Base-by-base conservation (phyloP, 2,113 vertebrate genomes). In the Crocuta crocuta region DNA sequence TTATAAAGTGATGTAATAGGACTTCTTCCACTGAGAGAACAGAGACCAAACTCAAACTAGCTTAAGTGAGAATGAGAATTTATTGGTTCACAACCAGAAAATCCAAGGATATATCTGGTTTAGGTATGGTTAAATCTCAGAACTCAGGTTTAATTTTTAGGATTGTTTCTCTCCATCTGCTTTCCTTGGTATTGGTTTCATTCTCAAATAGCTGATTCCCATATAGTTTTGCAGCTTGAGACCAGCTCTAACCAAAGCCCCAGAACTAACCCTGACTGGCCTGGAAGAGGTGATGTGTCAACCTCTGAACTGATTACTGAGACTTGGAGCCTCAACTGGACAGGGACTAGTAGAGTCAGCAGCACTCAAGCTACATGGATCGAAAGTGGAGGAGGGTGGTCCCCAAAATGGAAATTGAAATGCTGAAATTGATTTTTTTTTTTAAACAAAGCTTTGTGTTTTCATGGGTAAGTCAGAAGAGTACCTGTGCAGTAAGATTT, bases 351-450 rank as follows among this genome's bases (percentile, higher is more conserved):
- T 15, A 63, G 74, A 92, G 58, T 84, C 45, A 74, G 55, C 10
- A 55, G 45, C 23, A 53, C 39, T 31, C 24, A 81, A 82, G 89
- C 61, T 16, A 53, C 8, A 2, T 45, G 26, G 23, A 15, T 19
- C 23, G 6, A 73, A 39, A 65, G n/a, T 71, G 5, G 31, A 39
- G 12, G 5, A 68, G 12, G 35, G 43, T 89, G 50, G 65, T 33
- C 96, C 65, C 55, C 68, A 78, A 78, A 81, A 74, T 48, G 68
- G 82, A 91, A 95, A 58, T 5, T 15, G 48, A 92, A 92, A 65
- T 66, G n/a, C 39, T 74, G 1, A 76, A 76, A 76, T 45, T 16
- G 12, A 76, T 76, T 76, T 68, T 39, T 39, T n/a, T 39, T 76
- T 48, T 28, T 16, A 21, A 50, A 45, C 55, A 63, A 90, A 94